Conservation (phyloP, 2,113 vertebrate species). For the Prionailurus bengalensis region DNA sequence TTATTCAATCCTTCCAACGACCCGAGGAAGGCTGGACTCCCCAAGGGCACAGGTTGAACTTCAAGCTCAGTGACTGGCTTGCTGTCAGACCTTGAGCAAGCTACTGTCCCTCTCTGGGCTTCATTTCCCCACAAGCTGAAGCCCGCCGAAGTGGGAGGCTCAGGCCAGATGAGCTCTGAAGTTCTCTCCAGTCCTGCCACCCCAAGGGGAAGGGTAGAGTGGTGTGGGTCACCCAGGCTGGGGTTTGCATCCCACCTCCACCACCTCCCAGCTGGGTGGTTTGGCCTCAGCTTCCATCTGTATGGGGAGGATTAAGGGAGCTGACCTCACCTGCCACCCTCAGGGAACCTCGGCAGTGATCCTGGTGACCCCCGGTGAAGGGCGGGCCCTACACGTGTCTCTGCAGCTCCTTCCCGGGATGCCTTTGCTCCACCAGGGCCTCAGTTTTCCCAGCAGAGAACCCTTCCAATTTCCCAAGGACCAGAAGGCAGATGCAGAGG, state of each 20-base stretch:
- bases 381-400: not conserved
- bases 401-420: not conserved
- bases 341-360: not conserved
- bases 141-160: not conserved
- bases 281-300: not conserved
- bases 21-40: not conserved
- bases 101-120: not conserved
- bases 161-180: not conserved
- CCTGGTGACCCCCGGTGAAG: not conserved
- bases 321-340: not conserved
- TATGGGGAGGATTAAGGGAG: not conserved
- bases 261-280: not conserved
- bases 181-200: not conserved
- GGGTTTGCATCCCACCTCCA: accelerated
- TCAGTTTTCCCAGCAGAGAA: not conserved
- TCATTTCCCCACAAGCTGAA: not conserved
- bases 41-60: accelerated
- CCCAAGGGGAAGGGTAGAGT: accelerated
- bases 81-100: not conserved
- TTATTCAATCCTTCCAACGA: too few relatives aligned
- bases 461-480: not conserved
- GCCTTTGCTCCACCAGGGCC: not conserved
- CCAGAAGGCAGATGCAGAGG: not conserved
- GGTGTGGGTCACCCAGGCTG: not conserved
- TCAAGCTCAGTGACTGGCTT: not conserved